Evolutionary conservation across 1,140 invertebrate genomes (phyloP).

Genomic region (Hylaeus anthracinus): DNA sequence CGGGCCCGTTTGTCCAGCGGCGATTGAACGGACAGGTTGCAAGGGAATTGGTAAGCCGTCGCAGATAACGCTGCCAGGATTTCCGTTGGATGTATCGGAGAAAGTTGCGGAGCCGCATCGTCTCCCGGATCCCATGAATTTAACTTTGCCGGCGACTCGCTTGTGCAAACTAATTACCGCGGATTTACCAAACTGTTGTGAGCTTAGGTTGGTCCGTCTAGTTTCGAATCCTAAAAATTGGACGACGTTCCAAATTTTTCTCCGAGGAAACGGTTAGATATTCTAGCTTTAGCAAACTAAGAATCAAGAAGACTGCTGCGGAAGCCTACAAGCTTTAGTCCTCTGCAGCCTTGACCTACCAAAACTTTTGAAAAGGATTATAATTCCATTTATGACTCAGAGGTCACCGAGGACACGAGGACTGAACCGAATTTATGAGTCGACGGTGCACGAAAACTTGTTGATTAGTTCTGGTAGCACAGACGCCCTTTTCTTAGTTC

Average conservation of each 20-base stretch:
- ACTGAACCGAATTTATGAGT: too few species aligned
- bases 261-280: too few species aligned
- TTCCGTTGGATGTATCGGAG: slow-evolving; percentile 3
- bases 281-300: too few species aligned
- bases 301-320: too few species aligned
- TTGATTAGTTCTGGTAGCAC: not conserved
- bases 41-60: not conserved
- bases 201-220: too few species aligned
- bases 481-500: not conserved
- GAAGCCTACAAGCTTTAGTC: too few species aligned
- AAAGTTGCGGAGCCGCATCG: not conserved
- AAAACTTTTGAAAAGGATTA: too few species aligned
- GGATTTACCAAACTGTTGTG: not conserved
- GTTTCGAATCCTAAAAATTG: too few species aligned
- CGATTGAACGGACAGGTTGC: not conserved
- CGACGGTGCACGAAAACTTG: too few species aligned
- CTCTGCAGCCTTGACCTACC: too few species aligned
- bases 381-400: too few species aligned
- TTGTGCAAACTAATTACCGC: slow-evolving; percentile 4
- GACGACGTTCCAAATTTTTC: too few species aligned
- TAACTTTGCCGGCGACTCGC: not conserved
- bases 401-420: not conserved
- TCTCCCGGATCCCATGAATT: not conserved
- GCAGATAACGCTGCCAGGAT: slow-evolving; percentile 12
- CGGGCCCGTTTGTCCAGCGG: not conserved